These are phyloP conservation scores for Cynaeus angustus DNA, from an alignment of 2,888 invertebrate species.

Conservation along the genomic window DNA sequence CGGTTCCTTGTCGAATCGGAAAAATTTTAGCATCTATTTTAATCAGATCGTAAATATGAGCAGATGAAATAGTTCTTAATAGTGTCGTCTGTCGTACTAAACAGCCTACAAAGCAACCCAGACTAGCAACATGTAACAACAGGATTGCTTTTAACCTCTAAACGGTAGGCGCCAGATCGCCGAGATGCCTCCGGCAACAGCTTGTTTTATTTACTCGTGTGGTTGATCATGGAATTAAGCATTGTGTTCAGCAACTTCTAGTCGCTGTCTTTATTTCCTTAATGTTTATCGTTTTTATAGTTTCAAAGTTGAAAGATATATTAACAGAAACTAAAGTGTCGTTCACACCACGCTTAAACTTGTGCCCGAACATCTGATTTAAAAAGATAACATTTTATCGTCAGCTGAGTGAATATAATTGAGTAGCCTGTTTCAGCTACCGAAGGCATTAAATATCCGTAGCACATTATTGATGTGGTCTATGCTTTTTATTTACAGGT, in stretches of 20 bases:
- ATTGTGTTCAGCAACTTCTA: conserved; percentile 60
- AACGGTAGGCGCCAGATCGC: conserved; percentile 68
- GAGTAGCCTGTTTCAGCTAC: conserved; percentile 21
- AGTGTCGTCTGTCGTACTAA: conserved; percentile 57
- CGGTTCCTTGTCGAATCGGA: neutral
- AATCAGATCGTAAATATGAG: conserved; percentile 32
- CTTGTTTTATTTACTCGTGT: conserved; percentile 60
- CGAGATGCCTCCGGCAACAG: conserved; percentile 63
- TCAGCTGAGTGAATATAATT: conserved; percentile 32
- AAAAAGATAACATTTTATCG: conserved; percentile 24
- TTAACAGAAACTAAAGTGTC: conserved; percentile 45
- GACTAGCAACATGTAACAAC: conserved; percentile 54
- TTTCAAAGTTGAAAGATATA: conserved; percentile 49
- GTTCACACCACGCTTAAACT: conserved; percentile 33
- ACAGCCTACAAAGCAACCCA: conserved; percentile 55
- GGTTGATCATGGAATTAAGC: conserved; percentile 59
- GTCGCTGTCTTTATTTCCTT: conserved; percentile 57
- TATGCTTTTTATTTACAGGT: conserved; percentile 39
- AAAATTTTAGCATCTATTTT: conserved; percentile 7
- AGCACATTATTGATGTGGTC: conserved; percentile 29
- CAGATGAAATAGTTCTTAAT: conserved; percentile 48
- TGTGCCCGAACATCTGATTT: conserved; percentile 21
- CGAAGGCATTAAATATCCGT: conserved; percentile 22
- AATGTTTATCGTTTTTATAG: conserved; percentile 56
- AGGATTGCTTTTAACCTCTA: conserved; percentile 65